These are phyloP conservation scores for Gallinago jamesoni DNA, from an alignment of 2,113 vertebrate species.

Conservation along the genomic window DNA sequence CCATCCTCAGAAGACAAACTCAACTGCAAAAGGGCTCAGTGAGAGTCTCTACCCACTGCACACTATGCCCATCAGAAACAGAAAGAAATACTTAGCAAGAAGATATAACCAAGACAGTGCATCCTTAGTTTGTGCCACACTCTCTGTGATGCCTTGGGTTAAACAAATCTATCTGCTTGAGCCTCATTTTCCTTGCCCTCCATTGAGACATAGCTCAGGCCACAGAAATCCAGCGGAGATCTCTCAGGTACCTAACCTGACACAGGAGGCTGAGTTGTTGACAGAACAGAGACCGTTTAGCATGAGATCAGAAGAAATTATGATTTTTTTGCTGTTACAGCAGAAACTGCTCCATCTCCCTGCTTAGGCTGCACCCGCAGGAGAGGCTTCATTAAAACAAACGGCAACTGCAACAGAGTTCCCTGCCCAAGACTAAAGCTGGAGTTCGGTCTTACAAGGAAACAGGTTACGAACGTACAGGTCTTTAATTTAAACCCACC, in stretches of 20 bases:
- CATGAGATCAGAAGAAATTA: neutral
- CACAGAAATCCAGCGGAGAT: neutral
- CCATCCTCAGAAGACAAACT: neutral
- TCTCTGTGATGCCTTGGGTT: neutral
- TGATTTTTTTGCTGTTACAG: neutral
- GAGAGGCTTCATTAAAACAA: neutral
- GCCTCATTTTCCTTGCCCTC: neutral
- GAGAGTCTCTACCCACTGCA: neutral
- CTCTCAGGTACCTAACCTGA: fast-evolving
- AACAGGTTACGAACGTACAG: neutral
- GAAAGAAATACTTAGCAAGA: neutral
- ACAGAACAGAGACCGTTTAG: neutral
- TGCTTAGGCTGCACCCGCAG: neutral
- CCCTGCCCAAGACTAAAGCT: neutral
- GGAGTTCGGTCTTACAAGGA: neutral
- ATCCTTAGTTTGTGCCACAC: neutral
- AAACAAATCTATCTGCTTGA: neutral
- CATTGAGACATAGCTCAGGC: neutral
- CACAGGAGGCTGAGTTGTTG: neutral
- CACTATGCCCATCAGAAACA: neutral
- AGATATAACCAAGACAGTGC: neutral
- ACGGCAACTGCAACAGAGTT: neutral
- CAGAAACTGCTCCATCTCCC: neutral
- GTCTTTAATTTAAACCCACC: neutral
- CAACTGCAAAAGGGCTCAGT: neutral